Percentiles rank a stretch among this genome's conserved stretches.
phyloP scores from a whole-genome alignment of 2,888 invertebrate species.

The Portevinia maculata region DNA sequence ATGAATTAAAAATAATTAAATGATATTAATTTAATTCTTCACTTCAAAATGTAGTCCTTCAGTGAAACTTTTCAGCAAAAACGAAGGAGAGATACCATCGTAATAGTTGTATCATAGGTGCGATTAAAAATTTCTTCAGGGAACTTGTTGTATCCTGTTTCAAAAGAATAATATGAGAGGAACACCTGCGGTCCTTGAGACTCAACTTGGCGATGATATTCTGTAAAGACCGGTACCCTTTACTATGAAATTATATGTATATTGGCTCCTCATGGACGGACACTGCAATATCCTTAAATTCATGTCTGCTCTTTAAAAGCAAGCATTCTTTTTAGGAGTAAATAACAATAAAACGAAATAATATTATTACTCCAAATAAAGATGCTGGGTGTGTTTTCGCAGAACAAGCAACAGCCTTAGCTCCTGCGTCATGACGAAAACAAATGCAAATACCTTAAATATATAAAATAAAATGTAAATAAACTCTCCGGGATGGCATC shows the following conservation, averaged over 20 bases:
- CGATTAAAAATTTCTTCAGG: slow-evolving; percentile 10
- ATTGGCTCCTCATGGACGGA: too few relatives aligned
- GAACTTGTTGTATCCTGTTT: neutral
- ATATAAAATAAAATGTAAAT: slow-evolving; percentile 17
- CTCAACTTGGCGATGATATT: too few relatives aligned
- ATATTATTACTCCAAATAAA: slow-evolving; percentile 38
- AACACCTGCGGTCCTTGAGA: neutral
- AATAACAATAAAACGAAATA: neutral
- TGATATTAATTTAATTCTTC: slow-evolving; percentile 52
- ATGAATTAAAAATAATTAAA: slow-evolving; percentile 60
- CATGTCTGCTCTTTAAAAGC: slow-evolving; percentile 1
- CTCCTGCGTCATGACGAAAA: slow-evolving; percentile 9
- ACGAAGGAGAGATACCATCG: slow-evolving; percentile 1
- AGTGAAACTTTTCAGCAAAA: neutral
- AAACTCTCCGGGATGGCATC: slow-evolving; percentile 5
- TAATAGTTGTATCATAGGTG: slow-evolving; percentile 27
- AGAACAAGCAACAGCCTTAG: neutral
- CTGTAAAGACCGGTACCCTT: too few relatives aligned
- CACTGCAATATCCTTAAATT: neutral
- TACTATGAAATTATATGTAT: too few relatives aligned
- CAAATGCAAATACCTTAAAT: slow-evolving; percentile 51
- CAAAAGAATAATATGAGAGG: neutral
- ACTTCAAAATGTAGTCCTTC: neutral
- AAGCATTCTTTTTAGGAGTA: neutral
- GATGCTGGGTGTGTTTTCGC: slow-evolving; percentile 1